Conservation (phyloP, 23 tunicate species). For the Styela clava region DNA sequence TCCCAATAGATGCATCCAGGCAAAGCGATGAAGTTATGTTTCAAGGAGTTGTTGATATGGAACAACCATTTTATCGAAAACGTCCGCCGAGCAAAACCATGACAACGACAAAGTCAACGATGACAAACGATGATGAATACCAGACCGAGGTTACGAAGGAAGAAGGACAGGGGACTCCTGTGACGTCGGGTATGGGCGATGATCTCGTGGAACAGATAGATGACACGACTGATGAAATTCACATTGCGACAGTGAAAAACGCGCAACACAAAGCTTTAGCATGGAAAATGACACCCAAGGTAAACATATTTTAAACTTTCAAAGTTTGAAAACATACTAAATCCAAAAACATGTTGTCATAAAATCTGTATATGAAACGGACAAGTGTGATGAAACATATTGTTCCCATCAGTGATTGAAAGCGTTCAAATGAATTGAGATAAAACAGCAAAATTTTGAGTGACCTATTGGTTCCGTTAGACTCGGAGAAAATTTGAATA, state of each 20-base stretch:
- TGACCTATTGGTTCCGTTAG: too few species aligned
- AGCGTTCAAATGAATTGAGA: too few species aligned
- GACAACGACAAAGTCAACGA: conserved; percentile 80
- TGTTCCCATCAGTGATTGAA: too few species aligned
- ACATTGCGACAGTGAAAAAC: conserved; percentile 16
- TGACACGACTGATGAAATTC: conserved; percentile 43
- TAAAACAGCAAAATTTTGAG: too few species aligned
- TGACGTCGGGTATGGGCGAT: conserved; percentile 33
- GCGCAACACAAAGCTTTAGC: conserved; percentile 54
- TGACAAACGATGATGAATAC: conserved; percentile 94
- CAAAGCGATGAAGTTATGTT: neutral
- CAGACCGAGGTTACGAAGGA: conserved; percentile 60
- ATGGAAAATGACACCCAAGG: conserved; percentile 90
- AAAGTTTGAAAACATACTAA: neutral
- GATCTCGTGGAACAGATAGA: conserved; percentile 21
- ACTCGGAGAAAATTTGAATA: too few species aligned
- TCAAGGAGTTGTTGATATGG: neutral
- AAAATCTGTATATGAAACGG: too few species aligned
- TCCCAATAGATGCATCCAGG: neutral
- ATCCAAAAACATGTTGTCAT: neutral
- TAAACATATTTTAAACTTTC: conserved; percentile 20
- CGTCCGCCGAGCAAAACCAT: conserved; percentile 59
- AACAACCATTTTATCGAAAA: conserved; percentile 15
- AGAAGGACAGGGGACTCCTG: conserved; percentile 33
- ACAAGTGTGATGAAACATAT: too few species aligned